These are phyloP conservation scores for Crossocerus cetratus DNA, from an alignment of 2,888 invertebrate species.

Conservation along the genomic window DNA sequence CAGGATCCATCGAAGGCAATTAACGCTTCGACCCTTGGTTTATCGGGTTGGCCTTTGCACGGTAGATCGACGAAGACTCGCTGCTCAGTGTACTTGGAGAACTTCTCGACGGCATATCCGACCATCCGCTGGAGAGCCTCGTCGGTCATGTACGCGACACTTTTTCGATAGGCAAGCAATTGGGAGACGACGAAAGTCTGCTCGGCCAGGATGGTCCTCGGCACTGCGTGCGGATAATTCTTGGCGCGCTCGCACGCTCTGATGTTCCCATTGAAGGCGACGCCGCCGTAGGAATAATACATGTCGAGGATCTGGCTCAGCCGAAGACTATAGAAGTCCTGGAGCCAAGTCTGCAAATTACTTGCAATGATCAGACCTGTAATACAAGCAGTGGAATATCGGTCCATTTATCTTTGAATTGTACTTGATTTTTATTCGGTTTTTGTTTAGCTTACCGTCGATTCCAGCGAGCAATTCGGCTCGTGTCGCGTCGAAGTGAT, in stretches of 20 bases:
- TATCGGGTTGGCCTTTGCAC: constrained; percentile 47
- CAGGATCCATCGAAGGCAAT: constrained; percentile 64
- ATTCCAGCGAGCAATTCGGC: constrained; percentile 84
- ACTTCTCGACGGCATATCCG: constrained; percentile 55
- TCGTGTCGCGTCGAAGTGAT: constrained; percentile 83
- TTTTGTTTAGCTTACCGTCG: constrained; percentile 78
- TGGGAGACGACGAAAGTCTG: constrained; percentile 67
- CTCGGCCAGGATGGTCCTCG: constrained; percentile 62
- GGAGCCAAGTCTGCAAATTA: constrained; percentile 79
- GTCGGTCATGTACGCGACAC: constrained; percentile 61
- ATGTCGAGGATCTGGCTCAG: constrained; percentile 83
- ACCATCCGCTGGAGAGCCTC: constrained; percentile 60
- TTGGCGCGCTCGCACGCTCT: constrained; percentile 80
- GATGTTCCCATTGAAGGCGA: constrained; percentile 79
- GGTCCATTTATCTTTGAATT: background rate
- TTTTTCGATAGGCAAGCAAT: constrained; percentile 63
- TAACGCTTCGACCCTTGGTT: constrained; percentile 59
- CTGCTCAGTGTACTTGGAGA: constrained; percentile 59
- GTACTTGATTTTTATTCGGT: background rate
- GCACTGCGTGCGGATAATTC: constrained; percentile 65
- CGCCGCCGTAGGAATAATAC: constrained; percentile 83
- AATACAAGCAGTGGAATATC: constrained; percentile 17
- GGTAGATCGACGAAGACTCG: constrained; percentile 57
- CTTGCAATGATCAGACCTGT: constrained; percentile 80
- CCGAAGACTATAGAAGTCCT: constrained; percentile 78